Base-by-base conservation (phyloP, 1,140 invertebrate species). In the Drosophila hydei region DNA sequence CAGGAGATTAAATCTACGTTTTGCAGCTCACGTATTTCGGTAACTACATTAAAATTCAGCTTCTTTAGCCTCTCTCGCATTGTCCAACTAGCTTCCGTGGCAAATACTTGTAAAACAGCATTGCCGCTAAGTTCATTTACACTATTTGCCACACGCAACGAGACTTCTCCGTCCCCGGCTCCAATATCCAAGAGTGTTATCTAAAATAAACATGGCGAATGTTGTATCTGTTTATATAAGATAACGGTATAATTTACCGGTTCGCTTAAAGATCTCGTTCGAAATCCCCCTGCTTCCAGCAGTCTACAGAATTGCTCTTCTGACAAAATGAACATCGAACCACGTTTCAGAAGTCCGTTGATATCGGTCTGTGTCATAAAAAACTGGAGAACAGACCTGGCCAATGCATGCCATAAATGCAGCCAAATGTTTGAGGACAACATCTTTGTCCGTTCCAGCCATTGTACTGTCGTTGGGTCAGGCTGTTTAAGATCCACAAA, bases 241-340 rank as follows among this genome's bases (percentile, higher is more conserved):
- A 30, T 4, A 18, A 25, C 21, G 4, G 36, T 25, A 27, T 16
- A 25, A 14, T 3, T 43, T 63, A 90, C 90, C 25, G 52, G 72
- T 25, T 76, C 80, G 12, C 68, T 14, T 56, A 36, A 2, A 30
- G 14, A 48, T 81, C 71, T 36, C 5, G 69, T 27, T 23, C 50
- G 27, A 59, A 92, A 92, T 23, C 87, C 85, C 1, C 90, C 83
- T 8, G 76, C 67, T 42, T 77, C 62, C 5, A 93, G 75, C 36
- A 98, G 92, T 67, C 92, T 92, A 63, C 93, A 91, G 75, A 97
- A 95, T 85, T 98, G 97, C 25, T 89, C 74, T 58, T 92, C 91
- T 0, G 97, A 98, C 77, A 97, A 94, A 4, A 98, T 96, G 90
- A 97, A 98, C 97, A 98, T 98, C 0, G 96, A 97, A 6, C 97